phyloP scores from a whole-genome alignment of 2,888 invertebrate species.

The Gryllus longicercus region DNA sequence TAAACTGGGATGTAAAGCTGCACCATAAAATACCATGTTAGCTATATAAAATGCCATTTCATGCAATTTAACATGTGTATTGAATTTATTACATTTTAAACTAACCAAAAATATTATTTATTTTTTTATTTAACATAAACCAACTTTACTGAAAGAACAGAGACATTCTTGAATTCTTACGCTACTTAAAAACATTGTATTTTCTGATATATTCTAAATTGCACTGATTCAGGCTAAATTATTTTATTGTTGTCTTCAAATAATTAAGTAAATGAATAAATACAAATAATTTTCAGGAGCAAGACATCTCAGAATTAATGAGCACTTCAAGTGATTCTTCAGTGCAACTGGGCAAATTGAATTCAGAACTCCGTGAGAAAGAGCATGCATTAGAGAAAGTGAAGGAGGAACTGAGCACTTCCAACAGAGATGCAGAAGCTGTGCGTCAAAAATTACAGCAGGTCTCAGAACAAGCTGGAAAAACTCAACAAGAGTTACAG shows the following conservation, averaged over 20 bases:
- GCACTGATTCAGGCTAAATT: not conserved
- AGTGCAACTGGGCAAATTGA: conserved; percentile 56
- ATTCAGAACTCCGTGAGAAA: conserved; percentile 55
- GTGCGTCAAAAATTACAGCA: conserved; percentile 52
- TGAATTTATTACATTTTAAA: too few relatives aligned
- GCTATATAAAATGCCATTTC: too few relatives aligned
- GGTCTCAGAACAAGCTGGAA: conserved; percentile 41
- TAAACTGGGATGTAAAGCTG: too few relatives aligned
- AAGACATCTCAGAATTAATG: conserved; percentile 54
- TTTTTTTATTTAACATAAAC: too few relatives aligned
- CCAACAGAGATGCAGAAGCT: conserved; percentile 38
- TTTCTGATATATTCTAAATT: not conserved
- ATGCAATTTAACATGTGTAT: too few relatives aligned
- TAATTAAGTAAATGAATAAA: too few relatives aligned
- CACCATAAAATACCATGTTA: too few relatives aligned
- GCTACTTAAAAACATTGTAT: not conserved
- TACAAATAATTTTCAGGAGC: conserved; percentile 40
- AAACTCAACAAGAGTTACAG: conserved; percentile 40
- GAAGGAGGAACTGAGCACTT: conserved; percentile 38
- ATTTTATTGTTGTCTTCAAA: too few relatives aligned
- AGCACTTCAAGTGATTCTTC: conserved; percentile 59
- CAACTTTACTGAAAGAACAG: too few relatives aligned
- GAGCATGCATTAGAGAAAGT: conserved; percentile 49
- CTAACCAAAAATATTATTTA: too few relatives aligned
- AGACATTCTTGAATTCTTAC: not conserved